Evolutionary conservation across 1,140 invertebrate species (phyloP).

Genomic region (Rhagoletis pomonella): DNA sequence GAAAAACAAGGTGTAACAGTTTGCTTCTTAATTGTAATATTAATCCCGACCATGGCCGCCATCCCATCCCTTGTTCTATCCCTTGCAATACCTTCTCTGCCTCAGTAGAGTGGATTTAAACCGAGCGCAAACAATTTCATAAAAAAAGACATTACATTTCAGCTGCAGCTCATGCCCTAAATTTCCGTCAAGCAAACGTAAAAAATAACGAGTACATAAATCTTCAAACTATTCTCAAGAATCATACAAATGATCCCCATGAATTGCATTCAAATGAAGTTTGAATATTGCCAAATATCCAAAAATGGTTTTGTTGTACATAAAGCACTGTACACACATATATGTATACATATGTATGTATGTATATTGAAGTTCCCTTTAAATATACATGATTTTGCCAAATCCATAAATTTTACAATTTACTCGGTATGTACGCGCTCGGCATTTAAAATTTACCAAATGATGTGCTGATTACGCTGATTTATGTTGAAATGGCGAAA

Average conservation of each 20-base stretch:
- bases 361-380: background rate
- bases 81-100: too few relatives aligned
- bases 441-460: background rate
- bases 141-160: too few relatives aligned
- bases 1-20: too few relatives aligned
- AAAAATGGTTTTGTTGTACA: background rate
- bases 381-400: background rate
- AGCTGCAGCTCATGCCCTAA: too few relatives aligned
- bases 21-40: too few relatives aligned
- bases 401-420: background rate
- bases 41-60: too few relatives aligned
- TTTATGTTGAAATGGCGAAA: background rate
- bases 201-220: slow-evolving; percentile 6
- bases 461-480: background rate
- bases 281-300: too few relatives aligned
- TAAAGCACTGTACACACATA: background rate
- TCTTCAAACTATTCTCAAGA: background rate
- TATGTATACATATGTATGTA: background rate
- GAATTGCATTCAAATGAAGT: background rate
- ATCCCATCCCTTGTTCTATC: too few relatives aligned
- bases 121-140: too few relatives aligned
- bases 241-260: background rate
- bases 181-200: background rate
- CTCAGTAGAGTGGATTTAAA: too few relatives aligned
- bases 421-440: background rate